phyloP scores from a whole-genome alignment of 2,888 invertebrate species.

The Exephanes ischioxanthus region DNA sequence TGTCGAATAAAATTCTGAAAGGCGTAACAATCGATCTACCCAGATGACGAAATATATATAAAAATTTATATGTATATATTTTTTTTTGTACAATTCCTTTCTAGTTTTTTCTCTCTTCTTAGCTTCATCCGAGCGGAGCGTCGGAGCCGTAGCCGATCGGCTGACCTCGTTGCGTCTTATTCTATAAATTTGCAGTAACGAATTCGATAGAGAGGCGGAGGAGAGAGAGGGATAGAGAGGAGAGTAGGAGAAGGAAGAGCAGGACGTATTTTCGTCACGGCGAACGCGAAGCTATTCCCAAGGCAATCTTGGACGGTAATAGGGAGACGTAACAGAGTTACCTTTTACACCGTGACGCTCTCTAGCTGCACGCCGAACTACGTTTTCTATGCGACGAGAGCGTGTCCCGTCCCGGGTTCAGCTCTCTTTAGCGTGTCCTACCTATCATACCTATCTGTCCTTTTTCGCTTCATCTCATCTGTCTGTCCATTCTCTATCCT shows the following conservation, averaged over 20 bases:
- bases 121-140: conserved; percentile 15
- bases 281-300: conserved; percentile 73
- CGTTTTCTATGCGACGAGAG: conserved; percentile 45
- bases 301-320: conserved; percentile 75
- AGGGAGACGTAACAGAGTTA: conserved; percentile 74
- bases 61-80: no score
- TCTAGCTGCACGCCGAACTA: conserved; percentile 48
- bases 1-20: background rate
- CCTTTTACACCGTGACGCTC: conserved; percentile 68
- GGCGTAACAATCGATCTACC: background rate
- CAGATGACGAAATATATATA: conserved; percentile 4
- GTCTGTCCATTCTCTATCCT: conserved; percentile 28
- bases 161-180: conserved; percentile 61
- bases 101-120: background rate
- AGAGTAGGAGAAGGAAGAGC: background rate
- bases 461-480: conserved; percentile 31
- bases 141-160: background rate
- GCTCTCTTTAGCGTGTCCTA: conserved; percentile 20
- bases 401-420: conserved; percentile 25
- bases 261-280: conserved; percentile 69
- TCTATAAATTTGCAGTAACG: conserved; percentile 66
- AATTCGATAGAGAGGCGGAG: conserved; percentile 64
- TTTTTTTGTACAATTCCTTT: background rate
- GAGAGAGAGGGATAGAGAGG: background rate
- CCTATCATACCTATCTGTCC: conserved; percentile 12